Evolutionary conservation across 2,888 invertebrate genomes (phyloP).

Genomic region (Agrochola litura): DNA sequence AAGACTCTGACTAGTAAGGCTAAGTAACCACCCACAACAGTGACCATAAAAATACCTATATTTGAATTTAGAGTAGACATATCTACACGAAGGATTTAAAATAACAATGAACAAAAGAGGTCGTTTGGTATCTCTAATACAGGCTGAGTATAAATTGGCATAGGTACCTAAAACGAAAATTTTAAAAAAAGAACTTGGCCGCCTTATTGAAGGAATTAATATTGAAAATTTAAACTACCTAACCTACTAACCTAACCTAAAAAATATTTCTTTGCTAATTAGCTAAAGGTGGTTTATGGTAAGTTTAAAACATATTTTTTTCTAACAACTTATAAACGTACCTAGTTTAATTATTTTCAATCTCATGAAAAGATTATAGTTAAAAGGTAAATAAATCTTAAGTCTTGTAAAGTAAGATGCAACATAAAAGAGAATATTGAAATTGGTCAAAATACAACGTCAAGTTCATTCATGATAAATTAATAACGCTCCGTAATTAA

Average conservation of each 20-base stretch:
- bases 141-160: neutral
- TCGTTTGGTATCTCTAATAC: neutral
- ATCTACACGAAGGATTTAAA: neutral
- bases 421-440: neutral
- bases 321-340: neutral
- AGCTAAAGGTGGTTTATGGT: neutral
- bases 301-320: neutral
- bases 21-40: neutral
- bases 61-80: neutral
- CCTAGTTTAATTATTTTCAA: neutral
- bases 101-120: neutral
- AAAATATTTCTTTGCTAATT: neutral
- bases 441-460: neutral
- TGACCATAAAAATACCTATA: too few species aligned
- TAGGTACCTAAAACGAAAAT: too few species aligned
- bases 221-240: too few species aligned
- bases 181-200: neutral
- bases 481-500: neutral
- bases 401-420: neutral
- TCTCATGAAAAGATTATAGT: neutral
- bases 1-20: neutral
- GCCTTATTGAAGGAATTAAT: neutral
- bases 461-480: neutral
- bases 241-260: too few species aligned
- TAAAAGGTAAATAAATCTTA: neutral